phyloP scores from a whole-genome alignment of 2,797 vertebrate species.

The Malacoraja senta region DNA sequence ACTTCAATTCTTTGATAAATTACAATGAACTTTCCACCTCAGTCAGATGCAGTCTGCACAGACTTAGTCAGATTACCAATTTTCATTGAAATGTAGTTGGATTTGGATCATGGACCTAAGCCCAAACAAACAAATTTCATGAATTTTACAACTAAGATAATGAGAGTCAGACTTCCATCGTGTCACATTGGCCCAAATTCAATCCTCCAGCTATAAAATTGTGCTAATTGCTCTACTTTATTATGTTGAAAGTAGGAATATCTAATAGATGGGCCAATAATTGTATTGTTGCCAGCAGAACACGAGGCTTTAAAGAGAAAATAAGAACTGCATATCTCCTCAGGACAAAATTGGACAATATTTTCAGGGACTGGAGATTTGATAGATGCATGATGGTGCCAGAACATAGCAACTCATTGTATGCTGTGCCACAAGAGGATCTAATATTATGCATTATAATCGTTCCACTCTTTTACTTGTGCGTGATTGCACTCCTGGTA shows the following conservation, averaged over 20 bases:
- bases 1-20: not conserved
- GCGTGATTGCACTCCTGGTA: too few species aligned
- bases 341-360: too few species aligned
- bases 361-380: too few species aligned
- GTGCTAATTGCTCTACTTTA: not conserved
- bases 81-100: not conserved
- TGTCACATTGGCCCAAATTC: not conserved
- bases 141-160: not conserved
- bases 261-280: not conserved
- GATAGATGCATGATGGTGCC: too few species aligned
- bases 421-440: too few species aligned
- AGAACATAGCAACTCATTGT: too few species aligned
- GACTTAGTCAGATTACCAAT: not conserved
- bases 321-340: too few species aligned
- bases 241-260: not conserved
- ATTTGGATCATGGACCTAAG: conserved; percentile 4
- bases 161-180: not conserved
- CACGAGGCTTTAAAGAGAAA: not conserved
- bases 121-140: not conserved
- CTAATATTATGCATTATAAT: too few species aligned
- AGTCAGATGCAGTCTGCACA: not conserved
- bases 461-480: too few species aligned
- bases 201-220: not conserved
- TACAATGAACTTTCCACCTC: not conserved
- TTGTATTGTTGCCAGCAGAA: not conserved